phyloP scores from a whole-genome alignment of 2,888 invertebrate genomes.

The Hedya salicella region DNA sequence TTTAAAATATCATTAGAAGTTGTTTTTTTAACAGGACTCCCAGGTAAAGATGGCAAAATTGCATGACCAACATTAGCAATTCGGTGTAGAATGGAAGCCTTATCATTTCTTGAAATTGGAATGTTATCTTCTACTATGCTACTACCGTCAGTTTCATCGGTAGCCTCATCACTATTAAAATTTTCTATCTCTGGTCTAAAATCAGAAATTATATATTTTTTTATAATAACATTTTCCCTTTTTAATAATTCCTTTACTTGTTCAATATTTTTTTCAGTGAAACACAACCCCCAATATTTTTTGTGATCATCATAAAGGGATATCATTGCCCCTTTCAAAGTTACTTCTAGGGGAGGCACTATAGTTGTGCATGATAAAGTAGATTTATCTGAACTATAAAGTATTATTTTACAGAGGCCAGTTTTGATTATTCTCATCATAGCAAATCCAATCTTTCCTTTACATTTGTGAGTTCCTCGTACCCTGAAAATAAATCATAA shows the following conservation, averaged over 20 bases:
- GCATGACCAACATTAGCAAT: constrained; percentile 79
- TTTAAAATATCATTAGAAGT: neutral
- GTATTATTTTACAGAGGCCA: constrained; percentile 61
- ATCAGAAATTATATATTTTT: constrained; percentile 48
- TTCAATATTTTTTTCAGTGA: constrained; percentile 60
- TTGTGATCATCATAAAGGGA: constrained; percentile 69
- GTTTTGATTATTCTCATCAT: constrained; percentile 65
- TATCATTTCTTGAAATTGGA: constrained; percentile 10
- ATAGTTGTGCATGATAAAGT: constrained; percentile 67
- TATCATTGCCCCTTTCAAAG: constrained; percentile 63
- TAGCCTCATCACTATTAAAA: constrained; percentile 3
- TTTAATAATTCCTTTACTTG: constrained; percentile 61
- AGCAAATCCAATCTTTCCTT: constrained; percentile 71
- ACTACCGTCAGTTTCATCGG: constrained; percentile 5
- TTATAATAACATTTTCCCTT: constrained; percentile 57
- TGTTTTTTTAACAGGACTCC: constrained; percentile 22
- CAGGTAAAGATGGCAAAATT: constrained; percentile 62
- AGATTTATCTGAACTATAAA: constrained; percentile 73
- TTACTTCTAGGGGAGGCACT: constrained; percentile 59
- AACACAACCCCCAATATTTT: constrained; percentile 74
- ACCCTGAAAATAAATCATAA: constrained; percentile 38
- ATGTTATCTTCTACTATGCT: neutral
- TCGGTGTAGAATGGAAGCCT: constrained; percentile 57
- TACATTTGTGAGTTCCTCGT: constrained; percentile 23
- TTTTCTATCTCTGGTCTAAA: constrained; percentile 3